These are phyloP conservation scores for Octodon degus DNA, from an alignment of 2,113 vertebrate species.

Conservation along the genomic window DNA sequence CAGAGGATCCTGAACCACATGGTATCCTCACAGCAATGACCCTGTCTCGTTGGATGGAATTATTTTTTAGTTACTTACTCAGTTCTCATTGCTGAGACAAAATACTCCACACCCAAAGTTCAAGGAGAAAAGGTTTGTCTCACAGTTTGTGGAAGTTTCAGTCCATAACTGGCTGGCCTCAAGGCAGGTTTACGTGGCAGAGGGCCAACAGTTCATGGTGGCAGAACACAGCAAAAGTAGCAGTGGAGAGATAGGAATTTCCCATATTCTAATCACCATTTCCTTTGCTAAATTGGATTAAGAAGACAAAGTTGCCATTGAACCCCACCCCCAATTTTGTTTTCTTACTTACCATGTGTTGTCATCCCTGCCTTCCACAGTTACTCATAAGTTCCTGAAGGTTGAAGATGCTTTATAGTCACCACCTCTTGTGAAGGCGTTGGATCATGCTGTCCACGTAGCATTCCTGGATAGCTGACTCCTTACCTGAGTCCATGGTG, in stretches of 20 bases:
- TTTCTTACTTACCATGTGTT: neutral
- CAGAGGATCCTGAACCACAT: too few species aligned
- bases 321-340: neutral
- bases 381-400: neutral
- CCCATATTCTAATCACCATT: neutral
- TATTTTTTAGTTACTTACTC: neutral
- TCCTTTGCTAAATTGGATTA: constrained; percentile 40
- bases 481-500: neutral
- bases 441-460: neutral
- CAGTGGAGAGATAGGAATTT: neutral
- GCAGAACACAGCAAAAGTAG: neutral
- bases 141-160: neutral
- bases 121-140: neutral
- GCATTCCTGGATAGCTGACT: neutral
- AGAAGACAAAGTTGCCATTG: neutral
- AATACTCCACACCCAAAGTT: neutral
- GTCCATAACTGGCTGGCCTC: neutral
- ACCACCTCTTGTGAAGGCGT: neutral
- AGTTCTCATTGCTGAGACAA: neutral
- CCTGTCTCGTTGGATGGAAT: neutral
- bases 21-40: neutral
- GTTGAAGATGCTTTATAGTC: neutral
- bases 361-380: neutral
- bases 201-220: neutral
- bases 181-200: neutral